Percentiles rank a stretch among this genome's conserved stretches.
Evolutionary conservation across 2,888 invertebrate species (phyloP).

Genomic region (Hesperia comma): DNA sequence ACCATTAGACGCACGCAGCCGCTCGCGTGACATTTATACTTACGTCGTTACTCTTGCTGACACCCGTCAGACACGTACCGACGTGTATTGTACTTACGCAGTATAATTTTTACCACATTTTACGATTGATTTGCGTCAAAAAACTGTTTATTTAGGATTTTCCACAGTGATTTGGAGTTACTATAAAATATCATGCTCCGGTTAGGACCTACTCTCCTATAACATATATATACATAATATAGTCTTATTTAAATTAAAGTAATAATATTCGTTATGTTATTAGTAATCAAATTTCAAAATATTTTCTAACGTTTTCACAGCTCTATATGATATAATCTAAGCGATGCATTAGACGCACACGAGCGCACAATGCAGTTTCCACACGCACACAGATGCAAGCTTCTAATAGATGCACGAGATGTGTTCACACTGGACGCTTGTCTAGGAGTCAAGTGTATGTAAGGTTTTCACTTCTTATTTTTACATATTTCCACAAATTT

Average conservation of each 20-base stretch:
- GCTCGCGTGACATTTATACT: conserved; percentile 15
- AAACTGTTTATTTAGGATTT: no score
- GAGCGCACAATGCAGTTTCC: conserved; percentile 52
- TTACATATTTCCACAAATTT: no score
- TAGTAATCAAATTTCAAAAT: background rate
- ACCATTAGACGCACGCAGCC: conserved; percentile 14
- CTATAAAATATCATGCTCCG: no score
- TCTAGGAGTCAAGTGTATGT: conserved; percentile 54
- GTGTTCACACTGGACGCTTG: conserved; percentile 54
- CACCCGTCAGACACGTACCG: background rate
- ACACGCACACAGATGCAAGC: conserved; percentile 55
- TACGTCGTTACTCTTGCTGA: conserved; percentile 13
- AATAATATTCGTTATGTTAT: no score
- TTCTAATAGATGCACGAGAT: conserved; percentile 61
- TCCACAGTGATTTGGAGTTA: no score
- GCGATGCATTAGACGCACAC: conserved; percentile 77
- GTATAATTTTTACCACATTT: no score
- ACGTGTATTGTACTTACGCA: no score
- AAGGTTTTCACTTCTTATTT: background rate
- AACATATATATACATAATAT: no score
- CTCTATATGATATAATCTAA: conserved; percentile 70
- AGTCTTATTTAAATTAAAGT: no score
- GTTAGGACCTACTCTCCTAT: no score
- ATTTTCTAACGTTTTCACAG: conserved; percentile 40
- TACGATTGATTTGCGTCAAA: no score